phyloP scores from a whole-genome alignment of 2,113 vertebrate species.

The Saimiri boliviensis region DNA sequence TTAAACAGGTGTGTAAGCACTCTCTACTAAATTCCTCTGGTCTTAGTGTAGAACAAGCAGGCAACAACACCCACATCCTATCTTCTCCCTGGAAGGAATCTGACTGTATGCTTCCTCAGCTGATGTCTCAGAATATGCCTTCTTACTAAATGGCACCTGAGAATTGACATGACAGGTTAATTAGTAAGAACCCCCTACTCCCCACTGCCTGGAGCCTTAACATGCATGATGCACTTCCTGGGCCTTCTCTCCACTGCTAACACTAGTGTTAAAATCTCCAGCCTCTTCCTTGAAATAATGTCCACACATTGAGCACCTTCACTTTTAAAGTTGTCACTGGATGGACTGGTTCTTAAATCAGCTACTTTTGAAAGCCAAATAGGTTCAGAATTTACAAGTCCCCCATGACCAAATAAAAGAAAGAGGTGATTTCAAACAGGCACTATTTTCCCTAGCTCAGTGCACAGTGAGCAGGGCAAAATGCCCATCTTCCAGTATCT shows the following conservation, averaged over 20 bases:
- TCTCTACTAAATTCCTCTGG: background rate
- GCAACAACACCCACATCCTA: background rate
- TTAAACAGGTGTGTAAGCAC: background rate
- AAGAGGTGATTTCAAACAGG: background rate
- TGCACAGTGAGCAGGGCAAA: background rate
- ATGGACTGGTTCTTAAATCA: background rate
- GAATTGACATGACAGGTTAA: background rate
- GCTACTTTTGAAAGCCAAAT: background rate
- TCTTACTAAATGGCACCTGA: background rate
- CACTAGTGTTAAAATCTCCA: background rate
- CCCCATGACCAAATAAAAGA: background rate
- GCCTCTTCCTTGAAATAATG: background rate
- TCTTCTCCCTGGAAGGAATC: background rate
- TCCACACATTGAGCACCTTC: background rate
- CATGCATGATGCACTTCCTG: background rate
- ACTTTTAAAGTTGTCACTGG: background rate
- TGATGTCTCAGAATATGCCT: background rate
- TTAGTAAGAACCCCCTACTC: background rate
- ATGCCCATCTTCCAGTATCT: background rate
- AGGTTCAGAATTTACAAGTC: background rate
- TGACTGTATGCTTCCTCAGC: background rate
- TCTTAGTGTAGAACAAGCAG: background rate
- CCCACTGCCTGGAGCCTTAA: background rate
- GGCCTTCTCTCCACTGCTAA: background rate
- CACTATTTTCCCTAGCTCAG: background rate